Evolutionary conservation across 2,797 vertebrate genomes (phyloP).

Genomic region (Cephalopachus bancanus): DNA sequence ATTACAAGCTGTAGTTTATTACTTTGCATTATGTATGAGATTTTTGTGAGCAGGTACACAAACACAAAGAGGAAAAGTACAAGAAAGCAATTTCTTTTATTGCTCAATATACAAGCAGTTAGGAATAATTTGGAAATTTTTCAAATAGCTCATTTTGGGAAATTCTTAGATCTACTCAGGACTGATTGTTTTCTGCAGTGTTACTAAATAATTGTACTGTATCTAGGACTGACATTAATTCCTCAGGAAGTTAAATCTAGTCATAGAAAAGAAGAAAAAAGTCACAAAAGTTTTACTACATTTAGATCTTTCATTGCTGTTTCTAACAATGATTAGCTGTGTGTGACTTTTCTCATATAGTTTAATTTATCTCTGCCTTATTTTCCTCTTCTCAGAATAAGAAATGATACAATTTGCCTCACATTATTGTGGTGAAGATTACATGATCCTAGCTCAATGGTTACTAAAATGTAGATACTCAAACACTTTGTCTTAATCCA

Average conservation of each 20-base stretch:
- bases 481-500: not conserved
- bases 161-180: slow-evolving; percentile 68
- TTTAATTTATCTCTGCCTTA: not conserved
- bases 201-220: slow-evolving; percentile 60
- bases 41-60: slow-evolving; percentile 82
- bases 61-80: slow-evolving; percentile 74
- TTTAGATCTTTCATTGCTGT: not conserved
- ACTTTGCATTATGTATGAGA: slow-evolving; percentile 84
- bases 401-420: not conserved
- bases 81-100: slow-evolving; percentile 76
- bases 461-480: not conserved
- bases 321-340: not conserved
- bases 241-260: not conserved
- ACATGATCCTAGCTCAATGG: not conserved
- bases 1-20: slow-evolving; percentile 76
- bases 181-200: slow-evolving; percentile 71
- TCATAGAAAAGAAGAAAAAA: not conserved
- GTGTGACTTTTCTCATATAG: not conserved
- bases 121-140: slow-evolving; percentile 80
- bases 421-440: not conserved
- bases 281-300: not conserved
- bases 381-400: slow-evolving; percentile 20
- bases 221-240: slow-evolving; percentile 47
- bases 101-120: slow-evolving; percentile 75
- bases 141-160: slow-evolving; percentile 65